Evolutionary conservation across 2,888 invertebrate genomes (phyloP).

Genomic region (Melinopterus prodromus): DNA sequence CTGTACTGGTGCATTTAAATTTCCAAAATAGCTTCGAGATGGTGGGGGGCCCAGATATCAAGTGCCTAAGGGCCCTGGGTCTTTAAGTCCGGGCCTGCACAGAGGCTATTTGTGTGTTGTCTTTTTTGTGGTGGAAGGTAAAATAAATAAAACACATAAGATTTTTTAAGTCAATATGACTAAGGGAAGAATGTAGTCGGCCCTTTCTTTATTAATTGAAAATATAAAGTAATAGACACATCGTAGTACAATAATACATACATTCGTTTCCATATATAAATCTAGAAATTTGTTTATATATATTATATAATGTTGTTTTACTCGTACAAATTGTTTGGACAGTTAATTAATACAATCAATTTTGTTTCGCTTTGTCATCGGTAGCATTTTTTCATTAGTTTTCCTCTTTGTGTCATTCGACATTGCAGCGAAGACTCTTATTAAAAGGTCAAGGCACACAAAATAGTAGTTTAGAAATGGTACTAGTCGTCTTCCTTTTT

Average conservation of each 20-base stretch:
- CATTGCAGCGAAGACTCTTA: conserved; percentile 50
- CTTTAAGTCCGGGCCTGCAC: no score
- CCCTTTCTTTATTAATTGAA: conserved; percentile 58
- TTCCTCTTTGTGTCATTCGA: conserved; percentile 12
- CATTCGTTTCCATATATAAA: conserved; percentile 56
- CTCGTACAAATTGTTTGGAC: conserved; percentile 49
- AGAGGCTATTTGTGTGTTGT: no score
- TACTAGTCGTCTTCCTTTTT: conserved; percentile 39
- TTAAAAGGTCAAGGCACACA: conserved; percentile 58
- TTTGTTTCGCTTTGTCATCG: conserved; percentile 13
- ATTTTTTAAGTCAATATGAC: conserved; percentile 53
- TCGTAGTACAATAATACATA: conserved; percentile 46
- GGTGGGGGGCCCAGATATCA: no score
- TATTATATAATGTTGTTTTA: conserved; percentile 43
- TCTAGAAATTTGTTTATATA: conserved; percentile 54
- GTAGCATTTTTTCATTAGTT: conserved; percentile 22
- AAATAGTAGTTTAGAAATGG: conserved; percentile 54
- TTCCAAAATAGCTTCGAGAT: no score
- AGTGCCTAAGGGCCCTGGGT: no score
- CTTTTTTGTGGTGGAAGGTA: no score
- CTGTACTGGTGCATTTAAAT: no score
- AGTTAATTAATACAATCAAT: conserved; percentile 37
- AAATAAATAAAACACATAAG: conserved; percentile 32
- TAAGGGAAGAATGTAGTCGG: conserved; percentile 54
- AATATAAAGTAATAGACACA: conserved; percentile 60